Conservation (phyloP, 2,113 vertebrate genomes). For the Dolichallabes microphthalmus region DNA sequence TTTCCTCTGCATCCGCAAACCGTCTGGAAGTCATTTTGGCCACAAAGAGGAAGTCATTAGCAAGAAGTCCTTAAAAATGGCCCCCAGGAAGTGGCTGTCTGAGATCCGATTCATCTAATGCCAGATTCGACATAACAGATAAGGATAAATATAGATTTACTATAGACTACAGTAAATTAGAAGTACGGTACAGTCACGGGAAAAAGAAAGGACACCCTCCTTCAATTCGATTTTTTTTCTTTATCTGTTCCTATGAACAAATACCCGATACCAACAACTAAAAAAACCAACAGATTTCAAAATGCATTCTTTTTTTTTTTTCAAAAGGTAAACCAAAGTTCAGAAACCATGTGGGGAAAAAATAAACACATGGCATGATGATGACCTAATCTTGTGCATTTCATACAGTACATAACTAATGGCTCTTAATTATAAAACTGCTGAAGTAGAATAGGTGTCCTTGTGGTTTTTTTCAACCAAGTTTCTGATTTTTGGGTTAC, state of each 20-base stretch:
- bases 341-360: background rate
- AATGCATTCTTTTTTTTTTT: background rate
- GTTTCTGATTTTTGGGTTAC: background rate
- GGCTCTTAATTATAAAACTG: background rate
- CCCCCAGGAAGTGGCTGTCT: conserved; percentile 1
- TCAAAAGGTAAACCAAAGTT: background rate
- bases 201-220: background rate
- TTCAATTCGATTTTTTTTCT: background rate
- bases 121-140: conserved; percentile 7
- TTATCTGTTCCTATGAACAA: background rate
- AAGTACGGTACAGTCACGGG: background rate
- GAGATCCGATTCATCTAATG: background rate
- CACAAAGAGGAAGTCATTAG: conserved; percentile 49
- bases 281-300: background rate
- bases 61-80: background rate
- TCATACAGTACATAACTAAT: background rate
- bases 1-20: background rate
- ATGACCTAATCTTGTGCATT: background rate
- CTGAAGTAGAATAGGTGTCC: background rate
- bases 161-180: background rate
- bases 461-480: background rate
- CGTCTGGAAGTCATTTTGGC: conserved; percentile 15
- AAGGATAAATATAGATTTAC: background rate
- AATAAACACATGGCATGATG: background rate
- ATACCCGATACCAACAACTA: background rate